Evolutionary conservation across 64 coral and sea anemone species (phyloP).

Genomic region (Anthopleura sola): DNA sequence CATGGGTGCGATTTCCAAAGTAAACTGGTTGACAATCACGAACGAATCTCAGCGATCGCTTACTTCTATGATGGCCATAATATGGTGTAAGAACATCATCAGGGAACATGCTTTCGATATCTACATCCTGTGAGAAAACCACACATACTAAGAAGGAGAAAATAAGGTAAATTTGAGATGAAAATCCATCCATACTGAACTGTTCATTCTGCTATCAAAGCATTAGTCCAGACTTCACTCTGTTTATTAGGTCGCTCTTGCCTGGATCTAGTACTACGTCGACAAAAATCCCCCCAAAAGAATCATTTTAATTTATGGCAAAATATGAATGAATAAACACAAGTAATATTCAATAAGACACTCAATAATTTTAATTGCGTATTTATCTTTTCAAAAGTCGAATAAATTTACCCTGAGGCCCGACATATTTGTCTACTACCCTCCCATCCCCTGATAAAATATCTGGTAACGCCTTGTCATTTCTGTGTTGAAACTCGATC

Average conservation of each 20-base stretch:
- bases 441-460: not conserved
- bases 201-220: not conserved
- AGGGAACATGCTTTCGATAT: slow-evolving; percentile 45
- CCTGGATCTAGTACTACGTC: not conserved
- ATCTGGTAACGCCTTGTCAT: slow-evolving; percentile 2
- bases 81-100: slow-evolving; percentile 83
- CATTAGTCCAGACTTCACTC: not conserved
- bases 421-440: no score
- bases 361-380: not conserved
- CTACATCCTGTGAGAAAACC: not conserved
- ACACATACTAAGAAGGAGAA: not conserved
- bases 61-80: slow-evolving; percentile 39
- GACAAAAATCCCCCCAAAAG: no score
- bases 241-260: not conserved
- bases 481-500: not conserved
- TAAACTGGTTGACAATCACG: slow-evolving; percentile 78
- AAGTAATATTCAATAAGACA: not conserved
- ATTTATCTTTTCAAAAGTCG: not conserved
- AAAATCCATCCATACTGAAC: not conserved
- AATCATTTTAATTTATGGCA: not conserved
- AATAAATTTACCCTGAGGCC: no score
- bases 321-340: not conserved
- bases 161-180: not conserved
- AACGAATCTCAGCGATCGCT: slow-evolving; percentile 47
- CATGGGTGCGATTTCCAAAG: slow-evolving; percentile 79